Evolutionary conservation across 1,140 invertebrate species (phyloP), one percentile per base, ranked within the genome.

Genomic region (Bombus impatiens): DNA sequence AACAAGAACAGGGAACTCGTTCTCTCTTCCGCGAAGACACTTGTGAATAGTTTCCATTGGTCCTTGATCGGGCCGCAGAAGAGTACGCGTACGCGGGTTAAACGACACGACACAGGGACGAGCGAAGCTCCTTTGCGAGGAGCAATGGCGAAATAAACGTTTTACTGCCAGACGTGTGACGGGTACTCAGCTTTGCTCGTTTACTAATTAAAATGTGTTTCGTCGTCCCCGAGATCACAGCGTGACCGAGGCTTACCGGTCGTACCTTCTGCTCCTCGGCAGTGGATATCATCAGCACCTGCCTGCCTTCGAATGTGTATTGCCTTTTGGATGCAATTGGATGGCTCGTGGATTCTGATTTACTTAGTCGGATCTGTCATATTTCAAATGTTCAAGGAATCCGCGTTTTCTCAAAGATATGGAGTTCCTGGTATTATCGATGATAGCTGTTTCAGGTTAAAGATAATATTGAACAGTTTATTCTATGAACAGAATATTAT

Each of bases 41-140:
- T 32, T 25, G 68, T 86, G 47, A 85, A 89, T 92, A 91, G 80
- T 90, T 92, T 92, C 90, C 91, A 92, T 84, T 89, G 79, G 87
- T 92, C 92, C 92, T 93, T 93, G 92, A 92, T 92, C 83, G 70
- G 65, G 22, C 40, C 15, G 67, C 53, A n/a, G 22, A 70, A 28
- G 80, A 86, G 79, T 79, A 32, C 65, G 62, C 84, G 72, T 87
- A 78, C 80, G 65, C 84, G 88, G 89, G 86, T 92, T 92, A 93
- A 92, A 89, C 82, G 88, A 83, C 89, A 88, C 82, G 76, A 35
- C 67, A 86, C 90, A 92, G 89, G 92, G 91, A 89, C 89, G 79
- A 32, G 47, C 65, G 84, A 57, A 53, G 47, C 47, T 75, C 57
- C 18, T 57, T 81, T 75, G 80, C 71, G 40, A 87, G 59, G 82